A percentile compares a stretch with the other conserved stretches of the same genome.
phyloP scores from a whole-genome alignment of 2,113 vertebrate species.

The Terrapene triunguis region DNA sequence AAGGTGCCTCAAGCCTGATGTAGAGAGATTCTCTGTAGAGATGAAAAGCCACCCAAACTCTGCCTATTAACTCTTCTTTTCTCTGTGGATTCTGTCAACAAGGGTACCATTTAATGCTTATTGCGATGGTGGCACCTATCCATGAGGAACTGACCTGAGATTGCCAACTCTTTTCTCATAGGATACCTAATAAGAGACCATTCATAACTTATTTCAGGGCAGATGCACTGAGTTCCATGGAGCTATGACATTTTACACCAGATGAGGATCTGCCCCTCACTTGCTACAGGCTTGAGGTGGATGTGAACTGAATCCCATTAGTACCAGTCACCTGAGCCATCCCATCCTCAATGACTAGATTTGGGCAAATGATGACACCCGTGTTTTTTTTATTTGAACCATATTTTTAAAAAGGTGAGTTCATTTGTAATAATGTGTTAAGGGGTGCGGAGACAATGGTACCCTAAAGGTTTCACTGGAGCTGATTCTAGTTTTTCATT shows the following conservation, averaged over 20 bases:
- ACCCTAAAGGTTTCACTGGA: no score
- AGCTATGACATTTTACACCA: background rate
- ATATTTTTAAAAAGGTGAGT: no score
- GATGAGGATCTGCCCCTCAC: background rate
- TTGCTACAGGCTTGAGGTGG: background rate
- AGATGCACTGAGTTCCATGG: background rate
- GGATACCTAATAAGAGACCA: background rate
- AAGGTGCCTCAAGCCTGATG: background rate
- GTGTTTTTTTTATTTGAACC: no score
- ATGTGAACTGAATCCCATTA: background rate
- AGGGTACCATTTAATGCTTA: background rate
- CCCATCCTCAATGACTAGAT: background rate
- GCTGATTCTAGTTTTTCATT: no score
- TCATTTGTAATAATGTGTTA: no score
- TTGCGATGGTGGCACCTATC: background rate
- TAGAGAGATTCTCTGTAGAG: background rate
- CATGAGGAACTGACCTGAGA: background rate
- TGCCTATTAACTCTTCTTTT: background rate
- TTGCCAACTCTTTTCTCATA: background rate
- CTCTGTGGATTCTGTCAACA: background rate
- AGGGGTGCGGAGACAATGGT: no score
- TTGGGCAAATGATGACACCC: no score
- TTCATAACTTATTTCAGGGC: background rate
- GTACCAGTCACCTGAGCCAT: background rate
- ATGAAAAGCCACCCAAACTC: background rate